A percentile compares a stretch with the other conserved stretches of the same genome.
Evolutionary conservation across 2,888 invertebrate genomes (phyloP).

Genomic region (Drosophila bunnanda): DNA sequence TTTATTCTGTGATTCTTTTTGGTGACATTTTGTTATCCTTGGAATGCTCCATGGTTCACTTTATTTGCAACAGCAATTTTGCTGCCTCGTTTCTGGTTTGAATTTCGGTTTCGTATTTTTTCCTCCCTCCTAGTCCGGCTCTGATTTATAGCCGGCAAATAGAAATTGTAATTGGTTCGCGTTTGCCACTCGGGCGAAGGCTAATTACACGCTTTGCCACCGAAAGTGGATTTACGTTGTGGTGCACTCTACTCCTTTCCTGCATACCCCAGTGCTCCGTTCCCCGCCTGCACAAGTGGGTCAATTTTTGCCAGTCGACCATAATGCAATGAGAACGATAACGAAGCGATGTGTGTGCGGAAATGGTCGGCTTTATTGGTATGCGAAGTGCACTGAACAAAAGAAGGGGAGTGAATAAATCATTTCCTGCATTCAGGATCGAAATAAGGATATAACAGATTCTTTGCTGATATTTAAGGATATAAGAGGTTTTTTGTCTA

Average conservation of each 20-base stretch:
- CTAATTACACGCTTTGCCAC: slow-evolving; percentile 65
- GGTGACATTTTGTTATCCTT: slow-evolving; percentile 45
- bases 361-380: slow-evolving; percentile 2
- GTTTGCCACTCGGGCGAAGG: slow-evolving; percentile 36
- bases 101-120: slow-evolving; percentile 6
- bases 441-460: too few species aligned
- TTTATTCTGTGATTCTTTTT: slow-evolving; percentile 26
- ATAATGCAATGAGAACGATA: slow-evolving; percentile 56
- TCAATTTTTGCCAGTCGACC: slow-evolving; percentile 41
- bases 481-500: background rate
- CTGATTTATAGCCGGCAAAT: slow-evolving; percentile 61
- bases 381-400: background rate
- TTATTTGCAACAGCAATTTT: slow-evolving; percentile 50
- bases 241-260: slow-evolving; percentile 29
- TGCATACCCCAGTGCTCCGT: background rate
- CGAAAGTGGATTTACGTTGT: slow-evolving; percentile 58
- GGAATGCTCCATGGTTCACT: slow-evolving; percentile 31
- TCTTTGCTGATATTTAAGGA: background rate
- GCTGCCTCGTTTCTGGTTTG: slow-evolving; percentile 8
- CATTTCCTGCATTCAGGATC: too few species aligned
- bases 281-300: slow-evolving; percentile 11
- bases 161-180: slow-evolving; percentile 67
- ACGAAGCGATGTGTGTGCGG: slow-evolving; percentile 39
- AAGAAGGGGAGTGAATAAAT: too few species aligned
- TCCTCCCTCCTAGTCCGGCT: slow-evolving; percentile 10